A percentile compares a stretch with the other conserved stretches of the same genome.
Evolutionary conservation across 2,888 invertebrate genomes (phyloP).

Genomic region (Drosophila kambysellisi): DNA sequence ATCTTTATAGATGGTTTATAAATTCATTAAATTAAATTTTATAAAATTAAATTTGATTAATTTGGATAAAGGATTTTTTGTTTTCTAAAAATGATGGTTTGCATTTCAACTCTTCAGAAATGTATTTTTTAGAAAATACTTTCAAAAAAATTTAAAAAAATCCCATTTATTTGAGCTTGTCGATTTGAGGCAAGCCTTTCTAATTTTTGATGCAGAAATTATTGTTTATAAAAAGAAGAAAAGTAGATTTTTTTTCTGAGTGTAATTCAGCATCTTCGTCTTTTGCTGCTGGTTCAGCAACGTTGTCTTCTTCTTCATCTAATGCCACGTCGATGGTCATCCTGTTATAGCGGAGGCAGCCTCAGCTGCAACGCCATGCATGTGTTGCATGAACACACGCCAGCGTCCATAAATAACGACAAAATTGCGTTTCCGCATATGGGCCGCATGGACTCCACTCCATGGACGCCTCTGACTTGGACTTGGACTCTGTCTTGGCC

Average conservation of each 20-base stretch:
- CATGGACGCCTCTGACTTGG: slow-evolving; percentile 42
- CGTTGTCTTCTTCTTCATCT: slow-evolving; percentile 39
- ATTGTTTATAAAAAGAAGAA: neutral
- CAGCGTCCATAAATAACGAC: slow-evolving; percentile 84
- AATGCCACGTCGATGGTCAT: slow-evolving; percentile 61
- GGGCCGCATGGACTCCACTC: slow-evolving; percentile 40
- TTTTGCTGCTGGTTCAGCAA: slow-evolving; percentile 16
- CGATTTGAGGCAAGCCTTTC: neutral
- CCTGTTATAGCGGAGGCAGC: slow-evolving; percentile 72
- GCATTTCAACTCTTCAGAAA: no score
- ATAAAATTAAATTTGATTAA: no score
- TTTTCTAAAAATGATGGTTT: no score
- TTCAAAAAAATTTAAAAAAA: no score
- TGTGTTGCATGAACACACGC: slow-evolving; percentile 76
- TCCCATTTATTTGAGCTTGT: neutral
- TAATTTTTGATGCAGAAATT: neutral
- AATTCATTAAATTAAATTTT: no score
- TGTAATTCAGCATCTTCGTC: slow-evolving; percentile 21
- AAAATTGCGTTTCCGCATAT: slow-evolving; percentile 84
- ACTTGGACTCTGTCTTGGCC: slow-evolving; percentile 18
- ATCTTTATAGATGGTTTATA: no score
- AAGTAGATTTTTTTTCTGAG: neutral
- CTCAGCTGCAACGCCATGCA: slow-evolving; percentile 41
- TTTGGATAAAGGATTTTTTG: no score
- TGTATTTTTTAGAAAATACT: no score